Evolutionary conservation across 2,888 invertebrate species (phyloP), one percentile per base, ranked within the genome.

Genomic region (Cenopis cana): DNA sequence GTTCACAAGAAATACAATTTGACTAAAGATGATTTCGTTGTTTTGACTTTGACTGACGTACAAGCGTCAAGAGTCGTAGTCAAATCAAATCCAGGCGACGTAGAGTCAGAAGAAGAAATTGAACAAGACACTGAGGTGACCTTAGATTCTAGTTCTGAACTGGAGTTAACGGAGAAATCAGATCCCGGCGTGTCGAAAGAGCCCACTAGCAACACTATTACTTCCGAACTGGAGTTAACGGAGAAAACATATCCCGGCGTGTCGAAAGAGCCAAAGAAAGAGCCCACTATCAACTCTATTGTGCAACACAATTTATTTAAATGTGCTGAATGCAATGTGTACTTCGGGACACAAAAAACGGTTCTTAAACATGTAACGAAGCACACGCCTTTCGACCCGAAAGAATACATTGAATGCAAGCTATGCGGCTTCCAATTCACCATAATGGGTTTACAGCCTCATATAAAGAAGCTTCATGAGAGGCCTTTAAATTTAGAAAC

Each of bases 361-460:
- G 89, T 88, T 55, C 80, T 78, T 4, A 80, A 83, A 11, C 89
- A 89, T 20, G 75, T 76, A 0, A 9, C 68, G 0, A 73, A 76
- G 10, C 89, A 89, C 11, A 68, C 56, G 10, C 54, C 69, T 0
- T 67, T 89, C 3, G 82, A 89, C 10, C 74, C 83, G 0, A 86
- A 79, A n/a, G 78, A 82, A 1, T 89, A 82, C 59, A 89, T 88
- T 3, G 85, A 82, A 10, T 89, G 89, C 61, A 89, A 89, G 56
- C 72, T 89, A 0, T 89, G 89, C 60, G 78, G 82, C 2, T 76
- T 88, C 0, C 89, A 87, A 66, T 88, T 89, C 62, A 72, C 79
- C 1, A 82, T 85, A 0, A 77, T 81, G 18, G 76, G 82, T 2
- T 70, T 89, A 0, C 81, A 79, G 0, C 68, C 73, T 0, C 89